A percentile compares a stretch with the other conserved stretches of the same genome.
Conservation (phyloP, 2,113 vertebrate species). For the Pangasianodon gigas region DNA sequence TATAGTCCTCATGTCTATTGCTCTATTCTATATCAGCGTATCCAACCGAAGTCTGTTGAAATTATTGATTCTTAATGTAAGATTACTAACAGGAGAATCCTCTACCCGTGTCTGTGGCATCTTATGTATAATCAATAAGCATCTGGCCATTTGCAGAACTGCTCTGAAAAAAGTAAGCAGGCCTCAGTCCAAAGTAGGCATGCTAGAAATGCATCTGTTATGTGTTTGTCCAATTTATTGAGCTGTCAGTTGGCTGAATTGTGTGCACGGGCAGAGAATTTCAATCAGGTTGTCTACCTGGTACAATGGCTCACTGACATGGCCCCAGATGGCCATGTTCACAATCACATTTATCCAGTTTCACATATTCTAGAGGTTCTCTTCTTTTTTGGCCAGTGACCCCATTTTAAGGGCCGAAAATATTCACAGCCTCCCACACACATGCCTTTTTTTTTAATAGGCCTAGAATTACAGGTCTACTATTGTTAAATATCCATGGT, state of each 20-base stretch:
- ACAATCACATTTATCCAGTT: neutral
- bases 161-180: neutral
- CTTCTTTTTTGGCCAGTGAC: neutral
- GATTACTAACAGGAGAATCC: neutral
- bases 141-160: neutral
- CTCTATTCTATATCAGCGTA: neutral
- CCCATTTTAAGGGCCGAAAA: neutral
- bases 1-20: neutral
- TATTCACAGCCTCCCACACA: neutral
- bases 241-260: neutral
- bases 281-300: neutral
- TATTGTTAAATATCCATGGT: neutral
- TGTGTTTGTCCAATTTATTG: neutral
- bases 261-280: neutral
- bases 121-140: neutral
- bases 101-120: neutral
- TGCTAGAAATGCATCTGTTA: neutral
- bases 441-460: neutral
- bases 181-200: neutral
- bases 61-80: neutral
- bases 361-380: neutral
- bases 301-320: neutral
- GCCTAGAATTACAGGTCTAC: neutral
- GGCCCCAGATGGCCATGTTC: neutral
- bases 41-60: neutral